Conservation (phyloP, 2,888 invertebrate species). For the Eristalinus sepulchralis region DNA sequence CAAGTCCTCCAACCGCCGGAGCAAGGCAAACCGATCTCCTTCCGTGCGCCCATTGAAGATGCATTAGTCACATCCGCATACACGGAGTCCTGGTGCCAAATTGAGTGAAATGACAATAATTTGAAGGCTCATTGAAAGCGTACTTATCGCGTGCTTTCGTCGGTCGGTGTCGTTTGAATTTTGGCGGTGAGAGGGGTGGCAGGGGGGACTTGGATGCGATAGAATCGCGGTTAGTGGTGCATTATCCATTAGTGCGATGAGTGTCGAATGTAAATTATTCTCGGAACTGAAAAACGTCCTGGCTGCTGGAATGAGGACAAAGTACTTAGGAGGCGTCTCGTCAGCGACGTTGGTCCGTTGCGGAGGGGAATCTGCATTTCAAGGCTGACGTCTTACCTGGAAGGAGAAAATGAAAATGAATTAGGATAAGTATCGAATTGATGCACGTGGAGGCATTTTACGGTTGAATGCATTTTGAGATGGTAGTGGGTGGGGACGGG, state of each 20-base stretch:
- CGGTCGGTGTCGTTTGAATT: slow-evolving; percentile 42
- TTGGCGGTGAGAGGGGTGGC: neutral
- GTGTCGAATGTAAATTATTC: slow-evolving; percentile 17
- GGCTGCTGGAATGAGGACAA: slow-evolving; percentile 4
- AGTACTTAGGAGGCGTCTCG: neutral
- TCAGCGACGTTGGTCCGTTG: neutral
- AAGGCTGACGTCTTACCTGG: neutral
- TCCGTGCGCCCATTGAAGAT: slow-evolving; percentile 64
- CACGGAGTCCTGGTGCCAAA: slow-evolving; percentile 64
- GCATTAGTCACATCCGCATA: slow-evolving; percentile 70
- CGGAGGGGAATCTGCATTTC: neutral
- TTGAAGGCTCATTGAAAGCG: slow-evolving; percentile 72
- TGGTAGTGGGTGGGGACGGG: neutral
- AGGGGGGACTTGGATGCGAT: neutral
- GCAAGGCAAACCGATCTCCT: slow-evolving; percentile 61
- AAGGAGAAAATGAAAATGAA: neutral
- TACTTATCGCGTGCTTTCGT: slow-evolving; percentile 52
- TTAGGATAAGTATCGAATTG: neutral
- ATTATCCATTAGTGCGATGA: slow-evolving; percentile 4
- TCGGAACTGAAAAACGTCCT: neutral
- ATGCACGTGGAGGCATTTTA: neutral
- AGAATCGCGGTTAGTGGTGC: slow-evolving; percentile 11
- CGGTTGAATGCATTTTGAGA: neutral
- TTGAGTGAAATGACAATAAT: slow-evolving; percentile 72
- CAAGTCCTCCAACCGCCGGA: slow-evolving; percentile 56